phyloP scores from a whole-genome alignment of 1,140 invertebrate genomes.

The Heliconius hewitsoni region DNA sequence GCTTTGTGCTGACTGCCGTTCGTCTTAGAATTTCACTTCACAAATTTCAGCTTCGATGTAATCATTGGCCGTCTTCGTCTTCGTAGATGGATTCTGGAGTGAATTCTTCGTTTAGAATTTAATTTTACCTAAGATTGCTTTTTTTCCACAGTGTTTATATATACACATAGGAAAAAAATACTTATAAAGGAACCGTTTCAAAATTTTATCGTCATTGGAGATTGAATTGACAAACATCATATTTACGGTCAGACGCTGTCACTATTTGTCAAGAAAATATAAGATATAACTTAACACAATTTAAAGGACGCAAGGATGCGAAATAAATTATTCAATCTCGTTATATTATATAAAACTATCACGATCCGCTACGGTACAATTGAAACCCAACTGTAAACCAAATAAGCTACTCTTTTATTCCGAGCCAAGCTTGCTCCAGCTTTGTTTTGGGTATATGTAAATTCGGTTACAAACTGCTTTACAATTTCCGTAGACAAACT shows the following conservation, averaged over 20 bases:
- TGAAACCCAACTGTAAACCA: conserved; percentile 19
- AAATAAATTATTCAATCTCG: conserved; percentile 4
- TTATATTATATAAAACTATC: conserved; percentile 16
- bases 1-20: conserved; percentile 6
- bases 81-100: conserved; percentile 3
- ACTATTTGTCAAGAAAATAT: not conserved
- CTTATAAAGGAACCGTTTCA: no score
- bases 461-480: conserved; percentile 22
- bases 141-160: not conserved
- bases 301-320: not conserved
- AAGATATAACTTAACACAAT: not conserved
- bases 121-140: not conserved
- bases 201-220: no score
- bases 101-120: conserved; percentile 10
- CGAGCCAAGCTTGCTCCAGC: conserved; percentile 2
- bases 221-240: no score
- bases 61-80: conserved; percentile 1
- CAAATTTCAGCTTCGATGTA: conserved; percentile 6
- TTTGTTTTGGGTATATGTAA: conserved; percentile 23
- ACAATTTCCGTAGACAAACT: conserved; percentile 14
- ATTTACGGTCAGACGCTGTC: no score
- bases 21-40: conserved; percentile 8
- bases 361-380: conserved; percentile 16
- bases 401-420: conserved; percentile 24
- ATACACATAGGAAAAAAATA: no score